These are phyloP conservation scores for Lithophane leautieri DNA, from an alignment of 2,888 invertebrate genomes.

Conservation along the genomic window DNA sequence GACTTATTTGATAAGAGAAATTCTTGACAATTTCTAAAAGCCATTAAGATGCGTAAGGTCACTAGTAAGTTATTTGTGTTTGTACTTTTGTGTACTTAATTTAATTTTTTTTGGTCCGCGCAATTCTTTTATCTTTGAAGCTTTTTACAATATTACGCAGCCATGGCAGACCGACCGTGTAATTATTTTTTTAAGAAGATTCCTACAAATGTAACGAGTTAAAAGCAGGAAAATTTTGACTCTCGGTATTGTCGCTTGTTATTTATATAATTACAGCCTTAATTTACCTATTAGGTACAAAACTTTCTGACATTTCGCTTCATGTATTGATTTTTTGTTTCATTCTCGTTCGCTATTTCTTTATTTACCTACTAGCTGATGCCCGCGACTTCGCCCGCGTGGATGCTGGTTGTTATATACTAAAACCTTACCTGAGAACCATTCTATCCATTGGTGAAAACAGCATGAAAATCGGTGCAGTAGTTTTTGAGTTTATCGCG, in stretches of 20 bases:
- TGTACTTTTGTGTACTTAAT: conserved; percentile 51
- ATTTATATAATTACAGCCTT: conserved; percentile 13
- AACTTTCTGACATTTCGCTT: background rate
- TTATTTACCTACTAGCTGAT: background rate
- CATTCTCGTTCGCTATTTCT: background rate
- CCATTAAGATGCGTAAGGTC: conserved; percentile 48
- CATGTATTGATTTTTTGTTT: background rate
- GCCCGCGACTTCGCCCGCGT: too few species aligned
- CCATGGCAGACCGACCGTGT: conserved; percentile 20
- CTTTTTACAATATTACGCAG: conserved; percentile 37
- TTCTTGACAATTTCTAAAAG: conserved; percentile 51
- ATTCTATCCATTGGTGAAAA: too few species aligned
- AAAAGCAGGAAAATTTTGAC: conserved; percentile 22
- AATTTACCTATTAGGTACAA: background rate
- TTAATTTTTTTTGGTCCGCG: conserved; percentile 44
- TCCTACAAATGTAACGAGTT: conserved; percentile 20
- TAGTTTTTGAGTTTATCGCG: too few species aligned
- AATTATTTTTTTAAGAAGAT: conserved; percentile 8
- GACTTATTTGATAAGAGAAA: conserved; percentile 49
- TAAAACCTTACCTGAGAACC: too few species aligned
- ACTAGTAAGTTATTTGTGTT: conserved; percentile 49
- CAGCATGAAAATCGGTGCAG: too few species aligned
- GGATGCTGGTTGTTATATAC: too few species aligned
- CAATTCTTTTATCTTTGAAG: conserved; percentile 47
- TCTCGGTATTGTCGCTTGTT: background rate